These are phyloP conservation scores for Agrotis puta DNA, from an alignment of 2,888 invertebrate genomes.

Conservation along the genomic window DNA sequence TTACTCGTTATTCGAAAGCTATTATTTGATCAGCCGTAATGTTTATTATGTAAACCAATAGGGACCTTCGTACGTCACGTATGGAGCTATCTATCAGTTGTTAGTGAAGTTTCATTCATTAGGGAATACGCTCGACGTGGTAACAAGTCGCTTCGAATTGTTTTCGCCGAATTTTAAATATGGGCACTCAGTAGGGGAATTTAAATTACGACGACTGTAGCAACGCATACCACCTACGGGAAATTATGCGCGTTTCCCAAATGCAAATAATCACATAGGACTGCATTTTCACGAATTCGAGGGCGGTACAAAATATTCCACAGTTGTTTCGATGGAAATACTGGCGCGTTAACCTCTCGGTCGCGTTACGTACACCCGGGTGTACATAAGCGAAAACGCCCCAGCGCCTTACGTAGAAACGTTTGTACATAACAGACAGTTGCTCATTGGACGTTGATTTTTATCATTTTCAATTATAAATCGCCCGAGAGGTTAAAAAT, in stretches of 20 bases:
- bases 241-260: slow-evolving; percentile 39
- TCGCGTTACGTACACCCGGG: no score
- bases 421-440: no score
- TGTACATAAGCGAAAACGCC: no score
- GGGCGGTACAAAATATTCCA: slow-evolving; percentile 10
- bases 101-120: slow-evolving; percentile 23
- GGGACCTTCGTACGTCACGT: slow-evolving; percentile 15
- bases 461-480: no score
- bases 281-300: slow-evolving; percentile 19
- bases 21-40: slow-evolving; percentile 41
- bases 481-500: no score
- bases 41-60: slow-evolving; percentile 26
- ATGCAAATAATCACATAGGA: slow-evolving; percentile 21
- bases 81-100: slow-evolving; percentile 27
- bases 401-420: no score
- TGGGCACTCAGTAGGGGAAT: slow-evolving; percentile 10
- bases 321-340: neutral
- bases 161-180: slow-evolving; percentile 27
- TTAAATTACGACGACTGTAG: slow-evolving; percentile 31
- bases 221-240: slow-evolving; percentile 1
- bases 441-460: no score
- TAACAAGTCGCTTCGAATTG: slow-evolving; percentile 15
- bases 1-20: slow-evolving; percentile 2
- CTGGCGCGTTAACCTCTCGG: neutral
- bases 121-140: slow-evolving; percentile 26